These are phyloP conservation scores for Threskiornis aethiopicus DNA, from an alignment of 2,797 vertebrate genomes.

Conservation along the genomic window DNA sequence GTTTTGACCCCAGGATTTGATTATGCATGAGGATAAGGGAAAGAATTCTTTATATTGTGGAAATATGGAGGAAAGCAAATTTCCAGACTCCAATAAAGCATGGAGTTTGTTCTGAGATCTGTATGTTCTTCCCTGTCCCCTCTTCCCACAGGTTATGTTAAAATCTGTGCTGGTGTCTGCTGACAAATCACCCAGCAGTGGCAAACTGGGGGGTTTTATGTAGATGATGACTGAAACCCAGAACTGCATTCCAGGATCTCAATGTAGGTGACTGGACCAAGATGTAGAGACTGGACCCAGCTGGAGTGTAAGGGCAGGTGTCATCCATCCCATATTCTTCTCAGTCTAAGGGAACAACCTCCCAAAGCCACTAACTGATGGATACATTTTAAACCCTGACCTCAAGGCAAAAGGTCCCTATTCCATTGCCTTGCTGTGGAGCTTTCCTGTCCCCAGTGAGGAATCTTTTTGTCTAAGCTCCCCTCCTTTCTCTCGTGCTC, in stretches of 20 bases:
- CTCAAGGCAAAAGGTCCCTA: background rate
- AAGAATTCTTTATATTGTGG: background rate
- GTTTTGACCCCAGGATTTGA: background rate
- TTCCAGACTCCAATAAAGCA: background rate
- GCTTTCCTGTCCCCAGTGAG: background rate
- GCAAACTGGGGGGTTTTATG: background rate
- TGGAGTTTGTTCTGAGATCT: background rate
- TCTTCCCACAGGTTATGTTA: background rate
- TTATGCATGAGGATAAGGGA: background rate
- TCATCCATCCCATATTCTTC: background rate
- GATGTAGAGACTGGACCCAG: background rate
- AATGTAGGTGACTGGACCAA: background rate
- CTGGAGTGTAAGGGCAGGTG: background rate
- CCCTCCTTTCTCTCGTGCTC: background rate
- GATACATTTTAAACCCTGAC: background rate
- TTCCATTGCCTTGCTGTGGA: constrained; percentile 4
- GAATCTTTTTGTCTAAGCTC: constrained; percentile 46
- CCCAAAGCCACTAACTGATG: background rate
- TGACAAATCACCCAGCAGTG: background rate
- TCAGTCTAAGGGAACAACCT: background rate
- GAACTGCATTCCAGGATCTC: background rate
- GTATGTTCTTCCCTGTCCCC: background rate
- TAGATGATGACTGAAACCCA: background rate
- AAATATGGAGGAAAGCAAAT: background rate
- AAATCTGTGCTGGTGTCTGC: background rate